Evolutionary conservation across 2,888 invertebrate species (phyloP).

Genomic region (Podabrus alpinus): DNA sequence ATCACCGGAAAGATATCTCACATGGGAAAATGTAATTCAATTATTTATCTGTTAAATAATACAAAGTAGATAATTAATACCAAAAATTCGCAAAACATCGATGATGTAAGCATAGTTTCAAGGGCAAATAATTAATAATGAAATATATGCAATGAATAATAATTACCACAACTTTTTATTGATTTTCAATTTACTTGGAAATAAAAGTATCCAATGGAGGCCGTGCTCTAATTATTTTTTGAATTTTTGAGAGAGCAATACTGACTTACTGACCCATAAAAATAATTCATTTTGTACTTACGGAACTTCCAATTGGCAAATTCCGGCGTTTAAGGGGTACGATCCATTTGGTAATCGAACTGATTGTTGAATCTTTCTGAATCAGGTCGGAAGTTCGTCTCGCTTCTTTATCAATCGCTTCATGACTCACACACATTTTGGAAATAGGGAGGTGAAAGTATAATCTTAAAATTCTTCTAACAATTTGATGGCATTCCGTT

Average conservation of each 20-base stretch:
- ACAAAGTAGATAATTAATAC: too few species aligned
- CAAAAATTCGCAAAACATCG: too few species aligned
- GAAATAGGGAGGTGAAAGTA: background rate
- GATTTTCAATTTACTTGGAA: background rate
- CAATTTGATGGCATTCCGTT: background rate
- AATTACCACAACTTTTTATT: background rate
- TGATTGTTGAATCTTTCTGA: background rate
- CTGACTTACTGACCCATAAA: background rate
- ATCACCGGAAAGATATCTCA: background rate
- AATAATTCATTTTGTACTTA: conserved; percentile 55
- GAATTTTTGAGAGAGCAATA: background rate
- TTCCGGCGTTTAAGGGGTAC: conserved; percentile 49
- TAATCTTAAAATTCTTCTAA: background rate
- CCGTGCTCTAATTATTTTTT: background rate
- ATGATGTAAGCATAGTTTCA: conserved; percentile 14
- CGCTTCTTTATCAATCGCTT: background rate
- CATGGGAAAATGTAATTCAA: background rate
- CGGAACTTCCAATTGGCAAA: conserved; percentile 69
- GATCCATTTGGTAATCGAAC: conserved; percentile 5
- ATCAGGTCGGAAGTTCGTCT: background rate
- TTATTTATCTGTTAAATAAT: background rate
- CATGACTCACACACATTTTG: background rate
- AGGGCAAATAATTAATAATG: background rate
- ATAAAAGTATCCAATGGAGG: too few species aligned
- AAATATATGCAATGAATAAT: background rate